Percentiles rank a stretch among this genome's conserved stretches.
These are phyloP conservation scores for Ochropleura leucogaster DNA, from an alignment of 2,888 invertebrate species.

Conservation along the genomic window DNA sequence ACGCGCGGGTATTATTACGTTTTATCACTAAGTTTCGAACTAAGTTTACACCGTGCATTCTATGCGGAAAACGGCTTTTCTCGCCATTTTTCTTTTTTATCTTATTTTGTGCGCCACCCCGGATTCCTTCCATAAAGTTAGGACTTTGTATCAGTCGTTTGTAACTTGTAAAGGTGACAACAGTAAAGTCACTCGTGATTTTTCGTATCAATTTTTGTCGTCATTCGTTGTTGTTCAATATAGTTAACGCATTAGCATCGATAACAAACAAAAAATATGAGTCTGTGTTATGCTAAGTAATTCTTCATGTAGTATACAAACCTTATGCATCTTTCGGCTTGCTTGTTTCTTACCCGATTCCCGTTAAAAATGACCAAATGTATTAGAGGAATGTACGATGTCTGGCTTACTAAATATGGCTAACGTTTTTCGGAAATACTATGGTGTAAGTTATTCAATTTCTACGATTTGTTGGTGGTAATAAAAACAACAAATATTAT, in stretches of 20 bases:
- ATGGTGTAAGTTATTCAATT: not conserved
- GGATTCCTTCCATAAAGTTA: conserved; percentile 49
- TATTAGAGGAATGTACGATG: conserved; percentile 32
- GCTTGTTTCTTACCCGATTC: conserved; percentile 35
- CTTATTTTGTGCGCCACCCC: conserved; percentile 44
- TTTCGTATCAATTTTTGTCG: conserved; percentile 30
- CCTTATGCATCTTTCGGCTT: conserved; percentile 42
- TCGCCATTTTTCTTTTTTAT: conserved; percentile 58
- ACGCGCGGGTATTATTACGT: conserved; percentile 63
- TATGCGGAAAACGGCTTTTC: conserved; percentile 41
- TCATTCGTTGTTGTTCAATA: conserved; percentile 11
- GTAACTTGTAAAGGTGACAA: conserved; percentile 47
- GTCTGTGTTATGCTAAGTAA: conserved; percentile 47
- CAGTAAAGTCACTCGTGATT: conserved; percentile 25
- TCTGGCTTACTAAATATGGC: conserved; percentile 1
- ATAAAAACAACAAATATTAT: not conserved
- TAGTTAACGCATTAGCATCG: conserved; percentile 25
- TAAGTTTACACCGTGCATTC: conserved; percentile 59
- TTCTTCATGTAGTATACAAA: conserved; percentile 51
- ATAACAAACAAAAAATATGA: conserved; percentile 44
- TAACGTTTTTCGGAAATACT: not conserved
- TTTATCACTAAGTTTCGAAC: conserved; percentile 64
- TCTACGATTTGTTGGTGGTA: not conserved
- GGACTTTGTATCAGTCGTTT: conserved; percentile 46
- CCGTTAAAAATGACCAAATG: conserved; percentile 41